These are phyloP conservation scores for Spondyliosoma cantharus DNA, from an alignment of 2,797 vertebrate species.

Conservation along the genomic window DNA sequence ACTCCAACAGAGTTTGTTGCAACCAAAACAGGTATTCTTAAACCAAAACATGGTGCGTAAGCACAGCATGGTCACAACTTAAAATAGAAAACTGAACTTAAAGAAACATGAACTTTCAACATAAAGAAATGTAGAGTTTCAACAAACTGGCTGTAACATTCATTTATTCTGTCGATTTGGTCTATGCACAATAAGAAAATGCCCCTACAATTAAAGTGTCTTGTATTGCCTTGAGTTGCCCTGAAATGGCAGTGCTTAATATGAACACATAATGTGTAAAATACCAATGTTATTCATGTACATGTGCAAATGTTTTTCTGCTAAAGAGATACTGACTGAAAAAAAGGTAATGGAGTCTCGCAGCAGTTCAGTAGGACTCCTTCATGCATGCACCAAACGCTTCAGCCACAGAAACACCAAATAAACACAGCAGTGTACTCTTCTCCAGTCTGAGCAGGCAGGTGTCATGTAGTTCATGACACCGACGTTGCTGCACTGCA, in stretches of 20 bases:
- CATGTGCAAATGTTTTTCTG: not conserved
- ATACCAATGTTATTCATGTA: not conserved
- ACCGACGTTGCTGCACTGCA: conserved; percentile 34
- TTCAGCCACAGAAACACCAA: not conserved
- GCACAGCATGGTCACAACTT: too few relatives aligned
- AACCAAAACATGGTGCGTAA: too few relatives aligned
- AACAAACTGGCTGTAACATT: too few relatives aligned
- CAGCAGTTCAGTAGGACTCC: not conserved
- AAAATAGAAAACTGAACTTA: too few relatives aligned
- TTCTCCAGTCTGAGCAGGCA: conserved; percentile 22
- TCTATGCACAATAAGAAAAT: too few relatives aligned
- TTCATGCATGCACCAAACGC: not conserved
- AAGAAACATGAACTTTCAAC: too few relatives aligned
- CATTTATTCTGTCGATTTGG: too few relatives aligned
- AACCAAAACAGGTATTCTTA: too few relatives aligned
- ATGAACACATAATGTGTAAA: not conserved
- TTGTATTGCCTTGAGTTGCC: not conserved
- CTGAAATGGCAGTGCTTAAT: not conserved
- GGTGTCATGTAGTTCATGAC: conserved; percentile 32
- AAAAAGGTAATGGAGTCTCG: conserved; percentile 1
- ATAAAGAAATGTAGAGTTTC: too few relatives aligned
- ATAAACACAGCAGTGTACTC: conserved; percentile 13
- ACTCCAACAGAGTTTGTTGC: too few relatives aligned
- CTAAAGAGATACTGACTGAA: not conserved
- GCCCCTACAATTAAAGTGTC: not conserved